phyloP scores from a whole-genome alignment of 2,888 invertebrate species.

The Zygogramma bicolorata region DNA sequence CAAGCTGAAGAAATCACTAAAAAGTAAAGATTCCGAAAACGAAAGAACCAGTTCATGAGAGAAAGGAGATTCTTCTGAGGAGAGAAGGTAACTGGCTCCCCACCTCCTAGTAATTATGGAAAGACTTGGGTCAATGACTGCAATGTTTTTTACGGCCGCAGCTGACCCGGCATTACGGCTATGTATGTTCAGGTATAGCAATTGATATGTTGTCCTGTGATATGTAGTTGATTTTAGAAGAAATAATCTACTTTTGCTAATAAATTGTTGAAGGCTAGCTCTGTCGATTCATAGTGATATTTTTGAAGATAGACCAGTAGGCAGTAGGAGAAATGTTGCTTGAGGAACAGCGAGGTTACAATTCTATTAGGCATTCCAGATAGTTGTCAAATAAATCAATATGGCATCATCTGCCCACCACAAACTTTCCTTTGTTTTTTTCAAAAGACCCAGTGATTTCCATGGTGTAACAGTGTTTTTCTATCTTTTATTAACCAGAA shows the following conservation, averaged over 20 bases:
- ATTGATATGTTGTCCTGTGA: slow-evolving; percentile 60
- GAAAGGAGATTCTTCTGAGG: slow-evolving; percentile 37
- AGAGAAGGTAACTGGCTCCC: slow-evolving; percentile 37
- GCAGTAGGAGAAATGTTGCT: slow-evolving; percentile 3
- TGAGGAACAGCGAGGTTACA: too few relatives aligned
- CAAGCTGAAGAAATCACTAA: slow-evolving; percentile 80
- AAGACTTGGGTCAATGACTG: slow-evolving; percentile 39
- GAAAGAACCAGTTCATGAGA: slow-evolving; percentile 71
- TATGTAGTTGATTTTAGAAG: slow-evolving; percentile 50
- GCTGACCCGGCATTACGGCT: slow-evolving; percentile 50
- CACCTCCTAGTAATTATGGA: slow-evolving; percentile 51
- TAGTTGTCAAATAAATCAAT: too few relatives aligned
- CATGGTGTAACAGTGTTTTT: too few relatives aligned
- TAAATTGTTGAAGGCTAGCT: slow-evolving; percentile 36
- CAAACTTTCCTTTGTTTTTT: too few relatives aligned
- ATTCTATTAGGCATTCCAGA: too few relatives aligned
- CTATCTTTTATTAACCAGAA: too few relatives aligned
- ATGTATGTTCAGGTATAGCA: slow-evolving; percentile 56
- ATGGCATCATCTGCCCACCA: too few relatives aligned
- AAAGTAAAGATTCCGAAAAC: slow-evolving; percentile 62
- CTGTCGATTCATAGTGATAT: slow-evolving; percentile 40
- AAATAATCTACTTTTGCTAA: slow-evolving; percentile 23
- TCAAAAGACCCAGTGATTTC: too few relatives aligned
- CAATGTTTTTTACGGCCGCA: slow-evolving; percentile 43
- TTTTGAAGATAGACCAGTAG: slow-evolving; percentile 28